Evolutionary conservation across 2,797 vertebrate species (phyloP).

Genomic region (Rhinogobio ventralis): DNA sequence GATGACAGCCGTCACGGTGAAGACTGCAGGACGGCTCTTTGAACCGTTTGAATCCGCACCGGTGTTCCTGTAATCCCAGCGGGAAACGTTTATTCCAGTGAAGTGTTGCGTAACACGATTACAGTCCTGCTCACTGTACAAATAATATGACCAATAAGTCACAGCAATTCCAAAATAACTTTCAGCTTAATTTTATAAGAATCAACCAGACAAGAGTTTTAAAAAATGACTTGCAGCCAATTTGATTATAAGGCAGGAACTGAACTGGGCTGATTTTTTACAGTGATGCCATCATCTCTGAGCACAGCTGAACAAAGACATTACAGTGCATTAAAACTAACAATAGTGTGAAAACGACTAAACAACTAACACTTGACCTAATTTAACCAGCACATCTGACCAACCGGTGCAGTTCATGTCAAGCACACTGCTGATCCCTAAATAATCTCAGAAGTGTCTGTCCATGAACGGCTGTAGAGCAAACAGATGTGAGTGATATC

Average conservation of each 20-base stretch:
- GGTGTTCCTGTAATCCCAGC: constrained; percentile 66
- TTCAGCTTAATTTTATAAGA: background rate
- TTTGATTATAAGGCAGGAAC: background rate
- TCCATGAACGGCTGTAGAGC: background rate
- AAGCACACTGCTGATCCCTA: background rate
- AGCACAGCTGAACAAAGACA: too few species aligned
- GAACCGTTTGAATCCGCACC: background rate
- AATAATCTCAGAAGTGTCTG: background rate
- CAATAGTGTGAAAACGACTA: background rate
- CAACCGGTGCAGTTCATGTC: background rate
- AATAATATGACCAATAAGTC: background rate
- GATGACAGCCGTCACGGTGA: constrained; percentile 59
- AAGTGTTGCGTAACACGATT: constrained; percentile 25
- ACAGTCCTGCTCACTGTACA: background rate
- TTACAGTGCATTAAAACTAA: background rate
- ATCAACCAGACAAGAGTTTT: background rate
- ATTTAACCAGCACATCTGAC: background rate
- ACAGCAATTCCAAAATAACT: background rate
- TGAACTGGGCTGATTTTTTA: background rate
- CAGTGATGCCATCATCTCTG: background rate
- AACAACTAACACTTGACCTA: background rate
- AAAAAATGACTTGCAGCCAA: background rate
- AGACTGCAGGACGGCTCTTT: background rate
- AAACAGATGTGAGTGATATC: background rate
- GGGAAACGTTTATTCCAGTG: constrained; percentile 42